Percentiles rank a stretch among this genome's conserved stretches.
Conservation (phyloP, 2,797 vertebrate species). For the Sebastes alutus region DNA sequence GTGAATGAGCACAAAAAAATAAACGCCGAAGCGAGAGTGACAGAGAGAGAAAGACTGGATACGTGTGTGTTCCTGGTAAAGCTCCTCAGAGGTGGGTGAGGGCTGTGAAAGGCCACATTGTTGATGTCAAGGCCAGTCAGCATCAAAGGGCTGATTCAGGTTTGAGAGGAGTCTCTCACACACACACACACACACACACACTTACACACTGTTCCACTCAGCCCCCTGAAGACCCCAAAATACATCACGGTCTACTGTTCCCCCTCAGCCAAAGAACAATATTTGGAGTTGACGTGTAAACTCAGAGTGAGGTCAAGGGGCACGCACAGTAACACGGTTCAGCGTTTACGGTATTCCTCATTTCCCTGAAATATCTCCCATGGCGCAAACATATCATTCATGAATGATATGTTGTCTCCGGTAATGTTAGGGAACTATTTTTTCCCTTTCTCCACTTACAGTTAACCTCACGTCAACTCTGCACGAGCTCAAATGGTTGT, state of each 20-base stretch:
- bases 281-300: constrained; percentile 80
- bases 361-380: constrained; percentile 26
- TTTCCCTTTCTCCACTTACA: neutral
- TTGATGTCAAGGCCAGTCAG: constrained; percentile 79
- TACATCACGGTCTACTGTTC: constrained; percentile 72
- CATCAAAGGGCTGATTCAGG: constrained; percentile 83
- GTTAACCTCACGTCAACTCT: constrained; percentile 12
- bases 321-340: constrained; percentile 36
- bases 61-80: constrained; percentile 52
- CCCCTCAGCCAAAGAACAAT: constrained; percentile 77
- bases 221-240: constrained; percentile 61
- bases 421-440: neutral
- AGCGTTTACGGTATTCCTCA: constrained; percentile 11
- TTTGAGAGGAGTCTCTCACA: constrained; percentile 40
- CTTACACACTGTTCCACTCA: constrained; percentile 26
- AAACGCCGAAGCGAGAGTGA: constrained; percentile 50
- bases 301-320: constrained; percentile 64
- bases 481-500: neutral
- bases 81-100: constrained; percentile 69
- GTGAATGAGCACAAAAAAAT: constrained; percentile 54
- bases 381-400: constrained; percentile 4
- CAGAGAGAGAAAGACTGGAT: constrained; percentile 38
- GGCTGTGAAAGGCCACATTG: constrained; percentile 85
- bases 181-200: constrained; percentile 4
- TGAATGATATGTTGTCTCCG: neutral